Evolutionary conservation across 2,888 invertebrate genomes (phyloP), one percentile per base, ranked within the genome.

Genomic region (Parnassius mnemosyne): DNA sequence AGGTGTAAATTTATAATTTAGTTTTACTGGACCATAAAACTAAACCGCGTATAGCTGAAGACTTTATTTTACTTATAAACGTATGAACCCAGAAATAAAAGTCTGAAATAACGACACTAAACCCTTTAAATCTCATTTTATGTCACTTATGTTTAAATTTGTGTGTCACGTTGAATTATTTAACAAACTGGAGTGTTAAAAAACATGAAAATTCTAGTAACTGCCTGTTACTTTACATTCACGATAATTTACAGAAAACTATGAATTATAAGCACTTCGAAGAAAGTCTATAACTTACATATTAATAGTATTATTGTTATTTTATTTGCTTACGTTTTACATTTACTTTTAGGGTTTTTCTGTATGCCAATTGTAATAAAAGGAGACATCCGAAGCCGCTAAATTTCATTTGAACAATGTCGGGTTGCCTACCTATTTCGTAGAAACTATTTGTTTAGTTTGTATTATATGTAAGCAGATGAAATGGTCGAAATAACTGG

Each of bases 381-480:
- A 34, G 34, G 34, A 34, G 34, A 34, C 0, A 34, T 34, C 34
- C 34, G 13, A 11, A 9, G 41, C 54, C 43, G 10, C 16, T 10
- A 54, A 44, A 34, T 25, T 34, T 20, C 9, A 34, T 34, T 34
- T 7, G 34, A 34, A 34, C 34, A 5, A 34, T 34, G 9, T 25
- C 9, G 34, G 34, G 34, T 34, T 34, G 34, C 34, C n/a, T 56
- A 56, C 69, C 70, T 76, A 77, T 73, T 80, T 78, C 74, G 69
- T 74, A 70, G 71, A 74, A 79, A 82, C 80, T 79, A 79, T 82
- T 82, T 79, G 81, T 80, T 73, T 80, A 79, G 81, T 81, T 81
- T 74, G 76, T 73, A 73, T 74, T 76, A 78, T 78, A 75, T 73
- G 77, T 75, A 78, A 78, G 77, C 76, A 83, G 80, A 83, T 81